Evolutionary conservation across 2,797 vertebrate species (phyloP).

Genomic region (Semotilus atromaculatus): DNA sequence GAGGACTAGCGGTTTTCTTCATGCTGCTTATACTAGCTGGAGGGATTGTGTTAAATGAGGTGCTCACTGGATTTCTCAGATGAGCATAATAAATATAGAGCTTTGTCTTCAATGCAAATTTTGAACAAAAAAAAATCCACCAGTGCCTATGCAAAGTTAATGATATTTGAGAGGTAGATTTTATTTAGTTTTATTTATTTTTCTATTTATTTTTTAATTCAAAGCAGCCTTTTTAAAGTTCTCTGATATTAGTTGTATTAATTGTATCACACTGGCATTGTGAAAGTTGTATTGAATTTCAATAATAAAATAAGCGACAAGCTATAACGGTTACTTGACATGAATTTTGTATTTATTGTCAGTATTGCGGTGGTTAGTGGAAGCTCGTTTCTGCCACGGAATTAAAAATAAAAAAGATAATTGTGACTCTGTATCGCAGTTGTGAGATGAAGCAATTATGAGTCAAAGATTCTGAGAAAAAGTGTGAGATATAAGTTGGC

Average conservation of each 20-base stretch:
- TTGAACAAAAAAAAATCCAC: not conserved
- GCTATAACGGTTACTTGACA: not conserved
- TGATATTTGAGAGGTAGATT: not conserved
- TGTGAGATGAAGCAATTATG: too few species aligned
- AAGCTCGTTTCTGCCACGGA: not conserved
- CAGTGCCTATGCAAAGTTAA: not conserved
- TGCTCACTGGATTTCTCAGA: constrained; percentile 65
- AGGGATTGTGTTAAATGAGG: constrained; percentile 69
- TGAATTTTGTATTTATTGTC: not conserved
- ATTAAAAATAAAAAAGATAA: not conserved
- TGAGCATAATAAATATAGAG: constrained; percentile 41
- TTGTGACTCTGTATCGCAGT: too few species aligned
- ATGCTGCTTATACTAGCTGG: constrained; percentile 71
- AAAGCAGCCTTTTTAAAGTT: not conserved
- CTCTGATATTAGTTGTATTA: not conserved
- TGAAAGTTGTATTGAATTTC: not conserved
- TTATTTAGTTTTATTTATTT: constrained; percentile 9
- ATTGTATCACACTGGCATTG: not conserved
- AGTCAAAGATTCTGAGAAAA: too few species aligned
- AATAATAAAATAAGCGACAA: not conserved
- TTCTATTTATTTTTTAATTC: not conserved
- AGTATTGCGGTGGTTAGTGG: not conserved
- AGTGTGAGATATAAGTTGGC: too few species aligned
- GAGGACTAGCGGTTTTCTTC: constrained; percentile 65
- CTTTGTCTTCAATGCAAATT: not conserved